phyloP scores from a whole-genome alignment of 2,888 invertebrate genomes.

The Nephrotoma flavescens region DNA sequence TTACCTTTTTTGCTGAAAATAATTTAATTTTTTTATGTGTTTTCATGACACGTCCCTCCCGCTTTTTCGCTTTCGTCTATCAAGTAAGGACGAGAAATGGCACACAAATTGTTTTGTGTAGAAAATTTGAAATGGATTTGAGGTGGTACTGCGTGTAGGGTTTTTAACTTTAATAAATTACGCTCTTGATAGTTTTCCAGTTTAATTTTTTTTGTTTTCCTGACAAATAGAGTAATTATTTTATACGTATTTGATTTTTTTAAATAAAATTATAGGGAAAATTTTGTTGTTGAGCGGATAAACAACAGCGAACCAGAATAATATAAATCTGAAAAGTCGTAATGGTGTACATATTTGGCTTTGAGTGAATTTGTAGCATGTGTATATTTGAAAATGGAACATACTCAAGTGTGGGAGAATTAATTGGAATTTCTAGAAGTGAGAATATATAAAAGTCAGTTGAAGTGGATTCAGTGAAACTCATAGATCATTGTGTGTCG shows the following conservation, averaged over 20 bases:
- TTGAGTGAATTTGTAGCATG: neutral
- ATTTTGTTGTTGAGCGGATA: neutral
- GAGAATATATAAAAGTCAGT: no score
- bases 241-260: neutral
- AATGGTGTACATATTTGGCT: neutral
- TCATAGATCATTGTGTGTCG: no score
- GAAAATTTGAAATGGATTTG: neutral
- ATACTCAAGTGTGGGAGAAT: neutral
- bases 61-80: neutral
- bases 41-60: neutral
- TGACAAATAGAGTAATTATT: neutral
- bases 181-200: neutral
- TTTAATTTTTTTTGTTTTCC: neutral
- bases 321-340: neutral
- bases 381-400: neutral
- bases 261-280: neutral
- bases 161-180: neutral
- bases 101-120: neutral
- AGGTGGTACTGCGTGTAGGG: neutral
- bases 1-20: neutral
- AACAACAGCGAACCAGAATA: neutral
- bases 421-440: no score
- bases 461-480: no score
- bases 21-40: neutral
- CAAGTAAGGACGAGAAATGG: neutral